Evolutionary conservation across 2,797 vertebrate species (phyloP).

Genomic region (Tapirus indicus): DNA sequence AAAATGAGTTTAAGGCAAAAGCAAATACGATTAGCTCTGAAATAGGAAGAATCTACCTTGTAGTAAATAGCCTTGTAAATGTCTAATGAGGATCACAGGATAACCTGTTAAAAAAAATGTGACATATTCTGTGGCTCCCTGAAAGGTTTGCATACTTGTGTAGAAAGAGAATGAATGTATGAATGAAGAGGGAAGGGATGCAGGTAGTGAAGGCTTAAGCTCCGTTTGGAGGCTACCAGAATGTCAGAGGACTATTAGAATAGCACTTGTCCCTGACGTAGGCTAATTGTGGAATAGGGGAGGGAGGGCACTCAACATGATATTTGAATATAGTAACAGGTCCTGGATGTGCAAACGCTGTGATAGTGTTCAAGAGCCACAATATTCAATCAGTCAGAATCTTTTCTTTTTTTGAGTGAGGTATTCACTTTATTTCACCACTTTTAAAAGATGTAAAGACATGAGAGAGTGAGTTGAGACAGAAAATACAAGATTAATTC

Average conservation of each 20-base stretch:
- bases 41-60: neutral
- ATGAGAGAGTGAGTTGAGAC: neutral
- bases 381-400: neutral
- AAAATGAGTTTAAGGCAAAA: neutral
- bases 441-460: neutral
- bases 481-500: neutral
- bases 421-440: neutral
- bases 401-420: neutral
- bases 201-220: neutral
- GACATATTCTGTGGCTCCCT: neutral
- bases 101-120: neutral
- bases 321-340: neutral
- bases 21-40: neutral
- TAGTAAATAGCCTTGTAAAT: neutral
- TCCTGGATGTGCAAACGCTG: neutral
- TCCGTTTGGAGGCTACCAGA: neutral
- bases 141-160: neutral
- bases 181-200: neutral
- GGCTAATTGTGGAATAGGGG: neutral
- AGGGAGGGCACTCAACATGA: neutral
- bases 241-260: neutral
- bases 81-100: neutral
- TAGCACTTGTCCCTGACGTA: neutral
- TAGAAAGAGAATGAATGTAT: neutral
- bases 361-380: neutral